phyloP scores from a whole-genome alignment of 2,797 vertebrate species.

The Sorex maritimensis region DNA sequence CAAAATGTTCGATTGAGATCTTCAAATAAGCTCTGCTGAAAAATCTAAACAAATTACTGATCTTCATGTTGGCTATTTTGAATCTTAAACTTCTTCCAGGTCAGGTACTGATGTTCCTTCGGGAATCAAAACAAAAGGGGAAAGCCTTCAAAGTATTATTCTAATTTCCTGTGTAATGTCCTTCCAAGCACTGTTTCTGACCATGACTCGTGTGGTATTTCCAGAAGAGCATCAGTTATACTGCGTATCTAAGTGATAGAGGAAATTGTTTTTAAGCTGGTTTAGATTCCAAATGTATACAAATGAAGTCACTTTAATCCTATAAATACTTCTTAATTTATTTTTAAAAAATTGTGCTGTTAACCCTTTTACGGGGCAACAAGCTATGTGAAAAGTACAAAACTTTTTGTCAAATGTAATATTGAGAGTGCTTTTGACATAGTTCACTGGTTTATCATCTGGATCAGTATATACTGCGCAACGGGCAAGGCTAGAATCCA shows the following conservation, averaged over 20 bases:
- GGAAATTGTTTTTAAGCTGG: slow-evolving; percentile 90
- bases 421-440: slow-evolving; percentile 93
- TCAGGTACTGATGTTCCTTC: slow-evolving; percentile 83
- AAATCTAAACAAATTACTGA: slow-evolving; percentile 77
- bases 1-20: slow-evolving; percentile 71
- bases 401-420: slow-evolving; percentile 94
- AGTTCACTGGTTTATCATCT: slow-evolving; percentile 92
- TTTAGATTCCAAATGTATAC: slow-evolving; percentile 94
- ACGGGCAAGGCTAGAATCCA: slow-evolving; percentile 94
- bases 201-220: slow-evolving; percentile 85
- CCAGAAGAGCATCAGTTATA: slow-evolving; percentile 88
- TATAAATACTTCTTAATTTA: slow-evolving; percentile 95
- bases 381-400: slow-evolving; percentile 94
- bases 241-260: slow-evolving; percentile 84
- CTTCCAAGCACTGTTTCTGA: slow-evolving; percentile 87
- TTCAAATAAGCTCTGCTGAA: slow-evolving; percentile 79
- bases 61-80: slow-evolving; percentile 76
- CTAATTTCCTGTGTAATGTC: slow-evolving; percentile 84
- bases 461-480: slow-evolving; percentile 91
- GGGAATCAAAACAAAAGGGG: slow-evolving; percentile 73
- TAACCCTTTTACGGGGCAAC: slow-evolving; percentile 93
- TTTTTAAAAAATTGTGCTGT: slow-evolving; percentile 94
- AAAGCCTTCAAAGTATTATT: slow-evolving; percentile 77
- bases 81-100: slow-evolving; percentile 79
- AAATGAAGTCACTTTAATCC: slow-evolving; percentile 94